Conservation (phyloP, 2,797 vertebrate species). For the Anolis apletophallus region DNA sequence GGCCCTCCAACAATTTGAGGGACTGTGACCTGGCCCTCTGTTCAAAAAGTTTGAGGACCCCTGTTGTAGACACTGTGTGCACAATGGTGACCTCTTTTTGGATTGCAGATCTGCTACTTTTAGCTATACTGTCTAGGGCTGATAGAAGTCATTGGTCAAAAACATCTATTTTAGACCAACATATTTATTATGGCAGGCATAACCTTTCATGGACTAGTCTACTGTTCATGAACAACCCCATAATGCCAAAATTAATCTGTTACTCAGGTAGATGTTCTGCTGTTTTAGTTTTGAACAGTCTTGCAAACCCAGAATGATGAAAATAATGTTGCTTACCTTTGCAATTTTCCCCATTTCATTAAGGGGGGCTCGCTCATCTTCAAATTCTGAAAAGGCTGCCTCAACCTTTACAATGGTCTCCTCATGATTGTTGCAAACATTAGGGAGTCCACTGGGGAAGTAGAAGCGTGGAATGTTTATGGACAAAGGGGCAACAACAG, state of each 20-base stretch:
- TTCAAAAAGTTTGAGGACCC: no score
- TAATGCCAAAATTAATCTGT: not conserved
- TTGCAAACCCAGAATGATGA: not conserved
- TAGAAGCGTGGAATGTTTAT: slow-evolving; percentile 99
- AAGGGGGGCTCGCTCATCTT: slow-evolving; percentile 93
- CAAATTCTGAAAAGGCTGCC: slow-evolving; percentile 87
- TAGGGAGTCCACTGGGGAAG: slow-evolving; percentile 95
- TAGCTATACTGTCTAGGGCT: no score
- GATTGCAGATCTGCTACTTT: no score
- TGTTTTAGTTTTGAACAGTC: not conserved
- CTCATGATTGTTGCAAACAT: slow-evolving; percentile 84
- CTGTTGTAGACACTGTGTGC: no score
- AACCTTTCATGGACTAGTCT: not conserved
- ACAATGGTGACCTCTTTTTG: no score
- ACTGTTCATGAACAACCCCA: not conserved
- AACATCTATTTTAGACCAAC: not conserved
- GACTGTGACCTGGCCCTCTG: no score
- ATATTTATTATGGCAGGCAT: not conserved
- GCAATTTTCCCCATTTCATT: slow-evolving; percentile 96
- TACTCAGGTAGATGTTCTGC: not conserved
- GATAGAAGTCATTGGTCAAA: no score
- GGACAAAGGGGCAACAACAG: slow-evolving; percentile 82
- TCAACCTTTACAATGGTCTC: slow-evolving; percentile 88
- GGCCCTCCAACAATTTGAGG: no score
- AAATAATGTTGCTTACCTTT: slow-evolving; percentile 83